phyloP scores from a whole-genome alignment of 1,140 invertebrate species.

The Holotrichia oblita region DNA sequence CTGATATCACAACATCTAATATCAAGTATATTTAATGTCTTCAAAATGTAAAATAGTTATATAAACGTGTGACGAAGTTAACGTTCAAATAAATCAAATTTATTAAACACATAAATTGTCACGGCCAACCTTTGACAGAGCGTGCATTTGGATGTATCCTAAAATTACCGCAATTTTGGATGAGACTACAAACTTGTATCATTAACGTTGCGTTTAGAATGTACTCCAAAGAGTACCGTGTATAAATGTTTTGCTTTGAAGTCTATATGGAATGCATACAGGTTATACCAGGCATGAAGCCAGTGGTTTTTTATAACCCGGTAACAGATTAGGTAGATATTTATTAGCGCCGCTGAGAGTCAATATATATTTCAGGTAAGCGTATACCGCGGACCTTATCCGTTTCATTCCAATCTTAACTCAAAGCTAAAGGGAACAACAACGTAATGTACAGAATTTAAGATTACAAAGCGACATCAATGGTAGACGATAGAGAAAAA shows the following conservation, averaged over 20 bases:
- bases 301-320: slow-evolving; percentile 31
- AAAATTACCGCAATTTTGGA: slow-evolving; percentile 7
- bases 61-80: too few species aligned
- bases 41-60: too few species aligned
- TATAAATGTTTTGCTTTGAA: slow-evolving; percentile 22
- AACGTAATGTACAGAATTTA: slow-evolving; percentile 34
- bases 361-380: slow-evolving; percentile 35
- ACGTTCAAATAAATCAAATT: too few species aligned
- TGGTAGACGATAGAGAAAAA: not conserved
- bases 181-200: not conserved
- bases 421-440: not conserved
- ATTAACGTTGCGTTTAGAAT: not conserved
- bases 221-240: not conserved
- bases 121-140: not conserved
- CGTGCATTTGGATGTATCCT: not conserved
- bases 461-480: slow-evolving; percentile 23
- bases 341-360: slow-evolving; percentile 15
- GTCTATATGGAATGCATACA: slow-evolving; percentile 16
- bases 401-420: slow-evolving; percentile 33
- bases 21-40: too few species aligned
- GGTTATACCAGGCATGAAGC: slow-evolving; percentile 22
- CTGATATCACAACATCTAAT: too few species aligned
- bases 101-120: too few species aligned
- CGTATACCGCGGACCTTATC: not conserved
- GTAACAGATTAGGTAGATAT: slow-evolving; percentile 34